Percentiles rank a stretch among this genome's conserved stretches.
Conservation (phyloP, 2,888 invertebrate species). For the Cyclophora punctaria region DNA sequence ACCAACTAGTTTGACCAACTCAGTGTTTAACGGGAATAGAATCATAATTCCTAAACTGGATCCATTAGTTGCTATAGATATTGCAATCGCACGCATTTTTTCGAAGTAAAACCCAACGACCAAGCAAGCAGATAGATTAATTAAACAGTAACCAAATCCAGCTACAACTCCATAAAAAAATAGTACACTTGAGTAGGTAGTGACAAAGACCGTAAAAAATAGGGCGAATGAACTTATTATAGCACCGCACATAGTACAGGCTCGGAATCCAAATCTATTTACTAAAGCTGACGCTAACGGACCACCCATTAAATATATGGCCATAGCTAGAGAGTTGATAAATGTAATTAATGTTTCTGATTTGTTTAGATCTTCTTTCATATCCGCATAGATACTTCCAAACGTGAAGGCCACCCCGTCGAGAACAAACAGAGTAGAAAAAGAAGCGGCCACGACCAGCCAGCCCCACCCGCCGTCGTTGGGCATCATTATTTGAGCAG, state of each 20-base stretch:
- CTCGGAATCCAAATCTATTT: slow-evolving; percentile 62
- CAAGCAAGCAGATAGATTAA: slow-evolving; percentile 47
- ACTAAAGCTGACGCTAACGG: slow-evolving; percentile 61
- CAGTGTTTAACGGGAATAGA: slow-evolving; percentile 47
- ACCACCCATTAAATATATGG: slow-evolving; percentile 49
- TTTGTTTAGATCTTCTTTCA: slow-evolving; percentile 40
- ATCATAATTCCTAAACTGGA: slow-evolving; percentile 55
- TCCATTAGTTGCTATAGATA: slow-evolving; percentile 48
- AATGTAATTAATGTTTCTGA: slow-evolving; percentile 42
- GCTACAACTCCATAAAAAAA: slow-evolving; percentile 48
- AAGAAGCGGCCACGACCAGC: slow-evolving; percentile 51
- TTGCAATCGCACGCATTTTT: slow-evolving; percentile 35
- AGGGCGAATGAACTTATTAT: slow-evolving; percentile 42
- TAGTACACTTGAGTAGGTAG: slow-evolving; percentile 34
- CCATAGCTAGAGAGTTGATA: slow-evolving; percentile 52
- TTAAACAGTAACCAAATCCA: slow-evolving; percentile 53
- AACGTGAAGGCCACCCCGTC: slow-evolving; percentile 58
- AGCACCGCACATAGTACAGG: slow-evolving; percentile 54
- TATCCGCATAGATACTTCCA: slow-evolving; percentile 48
- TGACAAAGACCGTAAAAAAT: slow-evolving; percentile 46
- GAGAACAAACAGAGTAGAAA: slow-evolving; percentile 41
- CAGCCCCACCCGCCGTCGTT: slow-evolving; percentile 64
- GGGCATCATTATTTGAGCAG: slow-evolving; percentile 59
- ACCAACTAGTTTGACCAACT: slow-evolving; percentile 43
- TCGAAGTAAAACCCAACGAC: slow-evolving; percentile 69